Evolutionary conservation across 2,113 vertebrate species (phyloP).

Genomic region (Callaeas wilsoni): DNA sequence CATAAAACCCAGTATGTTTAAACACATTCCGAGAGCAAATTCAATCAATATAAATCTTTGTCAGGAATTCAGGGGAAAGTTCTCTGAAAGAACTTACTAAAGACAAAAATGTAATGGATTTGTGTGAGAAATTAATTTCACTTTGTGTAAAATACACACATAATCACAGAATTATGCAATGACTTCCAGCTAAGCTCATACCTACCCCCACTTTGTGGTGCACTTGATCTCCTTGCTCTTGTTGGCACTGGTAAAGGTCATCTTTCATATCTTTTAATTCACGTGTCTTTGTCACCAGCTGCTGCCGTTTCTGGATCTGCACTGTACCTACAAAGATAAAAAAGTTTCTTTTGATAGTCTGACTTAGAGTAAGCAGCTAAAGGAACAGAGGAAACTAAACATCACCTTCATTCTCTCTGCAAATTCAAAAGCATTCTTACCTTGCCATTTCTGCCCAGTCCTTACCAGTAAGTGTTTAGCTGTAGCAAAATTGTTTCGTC

Average conservation of each 20-base stretch:
- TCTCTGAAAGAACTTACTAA: neutral
- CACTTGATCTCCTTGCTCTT: conserved; percentile 57
- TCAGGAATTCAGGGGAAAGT: neutral
- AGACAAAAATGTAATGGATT: neutral
- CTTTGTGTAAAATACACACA: neutral
- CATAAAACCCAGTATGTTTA: neutral
- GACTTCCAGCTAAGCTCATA: neutral
- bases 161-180: neutral
- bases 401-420: neutral
- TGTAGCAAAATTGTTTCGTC: neutral
- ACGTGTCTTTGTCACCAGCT: conserved; percentile 71
- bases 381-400: neutral
- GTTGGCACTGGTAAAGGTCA: conserved; percentile 71
- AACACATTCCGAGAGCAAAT: neutral
- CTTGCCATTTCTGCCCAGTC: neutral
- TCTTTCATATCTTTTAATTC: conserved; percentile 70
- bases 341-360: neutral
- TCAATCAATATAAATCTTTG: neutral
- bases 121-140: neutral
- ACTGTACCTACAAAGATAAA: conserved; percentile 76
- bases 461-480: neutral
- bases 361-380: neutral
- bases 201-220: conserved; percentile 67
- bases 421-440: neutral
- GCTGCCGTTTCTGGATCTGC: conserved; percentile 83